These are phyloP conservation scores for Tachina lurida DNA, from an alignment of 2,888 invertebrate species.

Conservation along the genomic window DNA sequence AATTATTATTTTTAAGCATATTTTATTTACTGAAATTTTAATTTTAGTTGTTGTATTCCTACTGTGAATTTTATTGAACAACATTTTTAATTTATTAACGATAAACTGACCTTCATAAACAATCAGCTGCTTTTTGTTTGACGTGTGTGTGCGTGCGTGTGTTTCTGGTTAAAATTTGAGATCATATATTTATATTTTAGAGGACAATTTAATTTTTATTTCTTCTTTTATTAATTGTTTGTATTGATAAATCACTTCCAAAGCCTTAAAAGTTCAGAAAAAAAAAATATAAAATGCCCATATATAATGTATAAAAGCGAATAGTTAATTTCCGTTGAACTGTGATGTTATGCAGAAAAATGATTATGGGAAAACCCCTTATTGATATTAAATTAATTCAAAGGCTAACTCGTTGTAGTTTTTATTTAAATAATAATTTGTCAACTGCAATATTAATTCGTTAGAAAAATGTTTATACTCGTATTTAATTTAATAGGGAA, in stretches of 20 bases:
- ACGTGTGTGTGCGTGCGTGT: background rate
- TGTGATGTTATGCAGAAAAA: background rate
- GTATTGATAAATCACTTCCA: slow-evolving; percentile 14
- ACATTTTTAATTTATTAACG: slow-evolving; percentile 56
- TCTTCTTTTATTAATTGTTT: background rate
- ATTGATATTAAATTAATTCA: background rate
- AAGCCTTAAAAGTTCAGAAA: slow-evolving; percentile 7
- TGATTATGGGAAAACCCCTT: slow-evolving; percentile 3
- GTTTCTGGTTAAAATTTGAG: slow-evolving; percentile 5
- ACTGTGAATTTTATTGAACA: slow-evolving; percentile 53
- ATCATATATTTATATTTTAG: background rate
- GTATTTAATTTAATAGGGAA: no score
- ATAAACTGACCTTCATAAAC: slow-evolving; percentile 67
- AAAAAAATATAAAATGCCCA: background rate
- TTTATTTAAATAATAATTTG: background rate
- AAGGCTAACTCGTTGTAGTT: background rate
- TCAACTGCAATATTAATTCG: background rate
- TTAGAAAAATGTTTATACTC: no score
- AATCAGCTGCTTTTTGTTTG: slow-evolving; percentile 51
- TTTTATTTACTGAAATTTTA: background rate
- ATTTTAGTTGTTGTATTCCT: slow-evolving; percentile 30
- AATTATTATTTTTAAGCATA: background rate
- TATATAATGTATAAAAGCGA: background rate
- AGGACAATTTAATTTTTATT: background rate
- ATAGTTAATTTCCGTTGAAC: slow-evolving; percentile 4